phyloP scores from a whole-genome alignment of 2,797 vertebrate genomes.

The Hypotaenidia okinawae region DNA sequence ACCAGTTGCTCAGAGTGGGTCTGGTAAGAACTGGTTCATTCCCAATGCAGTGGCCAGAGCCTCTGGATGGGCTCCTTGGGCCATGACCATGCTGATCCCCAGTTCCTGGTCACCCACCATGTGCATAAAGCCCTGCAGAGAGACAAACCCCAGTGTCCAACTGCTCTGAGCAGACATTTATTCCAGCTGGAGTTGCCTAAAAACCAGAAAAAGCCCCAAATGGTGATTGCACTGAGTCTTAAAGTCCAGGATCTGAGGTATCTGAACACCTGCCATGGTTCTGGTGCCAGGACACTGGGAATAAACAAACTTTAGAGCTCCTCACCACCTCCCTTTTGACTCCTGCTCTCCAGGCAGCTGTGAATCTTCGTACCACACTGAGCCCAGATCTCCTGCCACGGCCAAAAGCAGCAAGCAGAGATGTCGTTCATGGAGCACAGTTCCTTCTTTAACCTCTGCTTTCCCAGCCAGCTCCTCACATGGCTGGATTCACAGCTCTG shows the following conservation, averaged over 20 bases:
- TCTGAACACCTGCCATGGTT: background rate
- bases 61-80: background rate
- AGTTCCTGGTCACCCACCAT: background rate
- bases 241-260: background rate
- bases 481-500: background rate
- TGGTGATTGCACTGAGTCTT: background rate
- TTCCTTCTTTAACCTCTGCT: background rate
- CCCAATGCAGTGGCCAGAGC: accelerated
- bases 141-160: background rate
- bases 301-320: background rate
- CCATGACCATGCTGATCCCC: background rate
- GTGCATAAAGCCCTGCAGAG: background rate
- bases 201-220: background rate
- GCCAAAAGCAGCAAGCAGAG: background rate
- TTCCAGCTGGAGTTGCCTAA: background rate
- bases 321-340: background rate
- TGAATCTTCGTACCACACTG: background rate
- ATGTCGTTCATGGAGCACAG: background rate
- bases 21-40: background rate
- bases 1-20: accelerated
- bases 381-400: background rate
- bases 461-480: background rate
- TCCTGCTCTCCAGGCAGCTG: background rate
- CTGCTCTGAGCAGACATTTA: background rate
- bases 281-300: background rate